Evolutionary conservation across 2,888 invertebrate species (phyloP), one percentile per base, ranked within the genome.

Genomic region (Achlya flavicornis): DNA sequence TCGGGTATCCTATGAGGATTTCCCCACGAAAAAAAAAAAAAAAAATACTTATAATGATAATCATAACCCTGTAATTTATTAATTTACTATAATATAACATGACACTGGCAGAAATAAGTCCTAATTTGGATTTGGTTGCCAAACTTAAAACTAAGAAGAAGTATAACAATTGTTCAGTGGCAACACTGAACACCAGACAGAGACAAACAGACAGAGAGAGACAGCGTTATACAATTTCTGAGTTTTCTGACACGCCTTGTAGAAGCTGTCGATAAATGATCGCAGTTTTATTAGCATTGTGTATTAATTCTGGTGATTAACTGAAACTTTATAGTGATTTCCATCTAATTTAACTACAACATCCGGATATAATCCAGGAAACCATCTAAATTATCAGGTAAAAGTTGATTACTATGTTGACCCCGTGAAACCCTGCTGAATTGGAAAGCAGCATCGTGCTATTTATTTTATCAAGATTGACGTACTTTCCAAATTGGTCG

Each of bases 351-450:
- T 19, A 19, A 19, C 10, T 53, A 8, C 19, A 53, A 53, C 16
- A 16, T 19, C 19, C 6, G 53, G 53, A 19, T 19, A 53, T 0
- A 19, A 10, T 16, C 19, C 19, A 53, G 8, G 8, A 53, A 16
- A 53, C 16, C 16, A 19, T 53, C 53, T 16, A 16, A 19, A 19
- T 19, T 19, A 53, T 19, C 53, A 53, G 53, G 53, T 53, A 53
- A 53, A 53, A 53, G 53, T 53, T 19, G n/a, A 46, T 53, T 53
- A 53, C 53, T 62, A 53, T 53, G 19, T 16, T 53, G 46, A 46
- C 19, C 19, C 16, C n/a, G 19, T 19, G 53, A 53, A 53, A 53
- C 53, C 53, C 53, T 8, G 19, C 19, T 53, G 53, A 19, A 53
- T 53, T 53, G 7, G 53, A 53, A 53, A 53, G 53, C 10, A 8